Evolutionary conservation across 2,797 vertebrate genomes (phyloP).

Genomic region (Lithobates pipiens): DNA sequence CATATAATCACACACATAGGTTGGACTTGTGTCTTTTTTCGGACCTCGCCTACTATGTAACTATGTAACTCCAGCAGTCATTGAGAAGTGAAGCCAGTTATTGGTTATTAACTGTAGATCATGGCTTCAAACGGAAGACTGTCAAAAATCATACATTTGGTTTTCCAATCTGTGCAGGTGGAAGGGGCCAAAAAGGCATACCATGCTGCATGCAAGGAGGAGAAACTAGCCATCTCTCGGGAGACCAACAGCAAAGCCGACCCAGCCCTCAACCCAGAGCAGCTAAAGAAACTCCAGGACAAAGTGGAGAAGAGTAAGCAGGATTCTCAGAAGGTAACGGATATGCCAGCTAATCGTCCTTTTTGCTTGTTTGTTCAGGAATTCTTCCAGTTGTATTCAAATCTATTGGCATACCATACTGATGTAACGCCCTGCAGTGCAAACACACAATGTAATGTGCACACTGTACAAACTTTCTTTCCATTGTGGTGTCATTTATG

Average conservation of each 20-base stretch:
- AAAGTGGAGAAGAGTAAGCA: constrained; percentile 97
- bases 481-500: neutral
- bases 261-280: constrained; percentile 89
- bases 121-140: too few relatives aligned
- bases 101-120: too few relatives aligned
- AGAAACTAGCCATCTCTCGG: constrained; percentile 90
- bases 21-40: too few relatives aligned
- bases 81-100: too few relatives aligned
- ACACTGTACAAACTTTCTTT: neutral
- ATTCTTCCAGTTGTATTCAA: neutral
- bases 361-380: neutral
- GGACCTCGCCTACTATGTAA: too few relatives aligned
- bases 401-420: neutral
- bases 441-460: constrained; percentile 38
- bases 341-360: neutral
- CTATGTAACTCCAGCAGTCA: too few relatives aligned
- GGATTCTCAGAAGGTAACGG: constrained; percentile 90
- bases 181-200: constrained; percentile 91
- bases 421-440: neutral
- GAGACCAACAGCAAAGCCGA: constrained; percentile 93
- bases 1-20: too few relatives aligned
- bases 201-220: constrained; percentile 93
- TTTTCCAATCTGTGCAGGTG: constrained; percentile 68
- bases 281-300: constrained; percentile 95
- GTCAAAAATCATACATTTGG: neutral